Conservation (phyloP, 2,113 vertebrate species). For the Scomber colias region DNA sequence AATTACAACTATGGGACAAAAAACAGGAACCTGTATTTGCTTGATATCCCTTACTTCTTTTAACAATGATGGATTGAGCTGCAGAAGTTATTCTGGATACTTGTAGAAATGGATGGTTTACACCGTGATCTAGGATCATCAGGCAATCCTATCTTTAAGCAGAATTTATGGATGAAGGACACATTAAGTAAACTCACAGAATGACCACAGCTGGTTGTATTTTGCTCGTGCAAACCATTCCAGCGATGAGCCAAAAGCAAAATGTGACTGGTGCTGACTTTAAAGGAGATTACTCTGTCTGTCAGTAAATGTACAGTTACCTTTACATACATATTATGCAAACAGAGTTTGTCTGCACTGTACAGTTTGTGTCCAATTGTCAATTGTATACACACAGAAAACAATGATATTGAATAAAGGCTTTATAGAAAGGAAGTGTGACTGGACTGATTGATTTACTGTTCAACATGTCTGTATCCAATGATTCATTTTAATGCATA, state of each 20-base stretch:
- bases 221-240: conserved; percentile 30
- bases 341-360: conserved; percentile 91
- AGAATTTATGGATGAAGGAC: not conserved
- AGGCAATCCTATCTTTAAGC: too few relatives aligned
- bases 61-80: conserved; percentile 32
- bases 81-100: not conserved
- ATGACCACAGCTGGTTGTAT: not conserved
- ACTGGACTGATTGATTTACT: conserved; percentile 10
- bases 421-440: conserved; percentile 86
- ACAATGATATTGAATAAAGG: conserved; percentile 89
- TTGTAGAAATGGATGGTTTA: not conserved
- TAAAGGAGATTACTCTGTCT: conserved; percentile 69
- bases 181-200: not conserved
- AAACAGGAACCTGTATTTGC: conserved; percentile 16
- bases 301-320: conserved; percentile 86
- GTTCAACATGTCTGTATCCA: not conserved
- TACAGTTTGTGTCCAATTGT: conserved; percentile 90
- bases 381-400: conserved; percentile 90
- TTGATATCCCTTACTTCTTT: conserved; percentile 26
- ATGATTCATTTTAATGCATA: not conserved
- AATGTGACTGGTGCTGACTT: conserved; percentile 41
- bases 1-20: not conserved
- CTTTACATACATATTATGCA: conserved; percentile 90
- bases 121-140: not conserved
- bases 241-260: conserved; percentile 47